Conservation (phyloP, 2,888 invertebrate species). For the Conistra vaccinii region DNA sequence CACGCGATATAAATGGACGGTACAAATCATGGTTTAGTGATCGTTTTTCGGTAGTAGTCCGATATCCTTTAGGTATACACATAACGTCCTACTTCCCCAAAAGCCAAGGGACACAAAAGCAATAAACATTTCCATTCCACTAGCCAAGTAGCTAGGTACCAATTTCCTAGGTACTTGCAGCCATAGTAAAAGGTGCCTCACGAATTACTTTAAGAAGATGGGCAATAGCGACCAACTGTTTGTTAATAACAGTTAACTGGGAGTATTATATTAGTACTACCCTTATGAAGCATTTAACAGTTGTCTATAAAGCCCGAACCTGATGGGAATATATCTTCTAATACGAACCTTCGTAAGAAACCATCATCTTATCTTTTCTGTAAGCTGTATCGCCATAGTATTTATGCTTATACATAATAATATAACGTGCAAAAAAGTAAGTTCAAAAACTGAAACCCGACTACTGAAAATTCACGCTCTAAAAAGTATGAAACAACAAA, state of each 20-base stretch:
- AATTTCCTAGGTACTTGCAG: background rate
- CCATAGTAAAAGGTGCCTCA: constrained; percentile 7
- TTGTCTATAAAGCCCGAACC: constrained; percentile 6
- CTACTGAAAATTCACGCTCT: too few species aligned
- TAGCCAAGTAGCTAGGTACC: background rate
- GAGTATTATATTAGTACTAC: too few species aligned
- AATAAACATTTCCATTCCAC: constrained; percentile 13
- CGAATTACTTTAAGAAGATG: constrained; percentile 9
- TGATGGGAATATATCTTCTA: background rate
- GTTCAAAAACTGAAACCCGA: too few species aligned
- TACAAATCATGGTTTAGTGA: background rate
- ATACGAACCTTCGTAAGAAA: background rate
- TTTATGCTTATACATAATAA: constrained; percentile 3
- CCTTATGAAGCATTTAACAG: background rate
- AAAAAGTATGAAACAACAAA: too few species aligned
- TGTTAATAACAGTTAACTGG: constrained; percentile 31
- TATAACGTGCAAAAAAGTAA: constrained; percentile 10
- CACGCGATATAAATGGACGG: constrained; percentile 39
- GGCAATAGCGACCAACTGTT: constrained; percentile 37
- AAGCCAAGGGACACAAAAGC: too few species aligned
- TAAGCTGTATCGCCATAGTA: background rate
- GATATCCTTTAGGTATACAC: background rate
- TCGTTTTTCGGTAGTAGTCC: background rate
- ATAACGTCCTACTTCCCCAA: background rate
- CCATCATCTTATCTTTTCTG: background rate